Base-by-base conservation (phyloP, 2,888 invertebrate genomes). In the Andrena haemorrhoa region DNA sequence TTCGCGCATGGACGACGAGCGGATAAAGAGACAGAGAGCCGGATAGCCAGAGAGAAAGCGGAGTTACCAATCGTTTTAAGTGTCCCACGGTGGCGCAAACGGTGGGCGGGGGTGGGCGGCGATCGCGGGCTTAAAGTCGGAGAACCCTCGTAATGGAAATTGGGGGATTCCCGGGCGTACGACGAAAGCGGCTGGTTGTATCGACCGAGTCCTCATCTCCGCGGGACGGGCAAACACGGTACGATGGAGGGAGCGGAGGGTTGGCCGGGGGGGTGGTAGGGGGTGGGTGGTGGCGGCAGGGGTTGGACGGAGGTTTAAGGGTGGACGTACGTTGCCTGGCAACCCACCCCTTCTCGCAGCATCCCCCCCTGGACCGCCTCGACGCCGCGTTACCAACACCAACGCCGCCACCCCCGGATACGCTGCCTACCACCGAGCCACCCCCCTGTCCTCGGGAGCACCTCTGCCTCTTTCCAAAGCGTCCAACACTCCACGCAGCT, bases 241-340 rank as follows among this genome's bases (percentile, higher is more conserved):
- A 80, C 66, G 81, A 68, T 47, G 71, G 83, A 84, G 83, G 83
- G 79, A 73, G 81, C 78, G 70, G 83, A 70, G 79, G 82, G 73
- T 75, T 72, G 82, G 41, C 16, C 12, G 12, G 12, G 7, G 41
- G 3, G 75, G 76, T 77, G 79, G 74, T 78, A 69, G 76, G 70
- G 79, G 71, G 71, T 79, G 83, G 82, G 68, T 82, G 82, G 66
- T 69, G 65, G 77, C 73, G 75, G 74, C 56, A 64, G 73, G 75
- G 78, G 71, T 73, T 41, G 85, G 77, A 75, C 72, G 81, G 86
- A 71, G 83, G 91, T 91, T 93, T 90, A 91, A 92, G 93, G 93
- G 92, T 93, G 91, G 93, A 92, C 89, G 93, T 93, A 92, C 90
- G 93, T 93, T 93, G 93, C 93, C 87, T 91, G 89, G 93, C 93